Base-by-base conservation (phyloP, 1,140 invertebrate species). In the Solenopsis fugax region DNA sequence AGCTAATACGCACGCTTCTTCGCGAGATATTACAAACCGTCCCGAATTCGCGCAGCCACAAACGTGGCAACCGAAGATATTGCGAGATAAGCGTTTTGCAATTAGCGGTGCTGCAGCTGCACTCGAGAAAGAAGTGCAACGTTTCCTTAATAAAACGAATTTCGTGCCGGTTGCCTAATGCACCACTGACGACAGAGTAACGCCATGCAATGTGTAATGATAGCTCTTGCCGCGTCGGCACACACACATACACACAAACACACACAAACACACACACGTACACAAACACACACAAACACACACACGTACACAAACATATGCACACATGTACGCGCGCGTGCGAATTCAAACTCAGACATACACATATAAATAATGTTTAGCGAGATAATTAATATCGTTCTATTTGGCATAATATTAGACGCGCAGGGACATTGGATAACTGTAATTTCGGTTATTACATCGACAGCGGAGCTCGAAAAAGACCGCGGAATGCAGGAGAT, bases 111-210 rank as follows among this genome's bases (percentile, higher is more conserved):
- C 88, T 81, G 87, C 88, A 89, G 87, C 82, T 76, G 75, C n/a
- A 58, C 58, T 85, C 67, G 75, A 71, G 87, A 89, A 89, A 89
- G 88, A 89, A 81, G 85, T 73, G 76, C 88, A 89, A 81, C 88
- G 88, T 89, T 89, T 89, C 88, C 88, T 73, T 87, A 82, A 88
- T 89, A 89, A 89, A 89, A 89, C 88, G 88, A 89, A 89, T 89
- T 89, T 89, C 62, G 84, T 85, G 75, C 60, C 84, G 80, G 75
- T 89, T 89, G 29, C 84, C 88, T 78, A 89, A 89, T 85, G 48
- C 45, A 60, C 50, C 81, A 73, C 88, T 89, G 88, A 89, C 88
- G 88, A 89, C 88, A 89, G 84, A 64, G 75, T 72, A 67, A 72
- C 87, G 85, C 78, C 88, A 37, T 71, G 88, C 84, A 81, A 89